Evolutionary conservation across 53 echinoderm and acorn worm species (phyloP).

Genomic region (Astropecten irregularis): DNA sequence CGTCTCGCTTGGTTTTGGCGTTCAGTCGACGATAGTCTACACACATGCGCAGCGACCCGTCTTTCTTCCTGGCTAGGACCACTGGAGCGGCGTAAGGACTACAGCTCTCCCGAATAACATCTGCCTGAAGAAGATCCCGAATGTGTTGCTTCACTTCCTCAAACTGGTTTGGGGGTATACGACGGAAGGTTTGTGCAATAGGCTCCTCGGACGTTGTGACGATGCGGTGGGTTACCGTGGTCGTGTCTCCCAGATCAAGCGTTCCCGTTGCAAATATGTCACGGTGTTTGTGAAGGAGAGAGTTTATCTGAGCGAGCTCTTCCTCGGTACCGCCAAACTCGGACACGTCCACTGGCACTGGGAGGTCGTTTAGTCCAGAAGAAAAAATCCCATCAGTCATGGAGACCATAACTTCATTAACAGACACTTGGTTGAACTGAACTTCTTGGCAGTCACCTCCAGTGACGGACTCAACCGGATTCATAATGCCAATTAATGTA

Average conservation of each 20-base stretch:
- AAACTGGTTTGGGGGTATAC: neutral
- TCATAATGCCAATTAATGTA: slow-evolving; percentile 5
- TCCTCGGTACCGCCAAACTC: neutral
- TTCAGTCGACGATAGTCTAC: slow-evolving; percentile 15
- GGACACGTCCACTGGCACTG: neutral
- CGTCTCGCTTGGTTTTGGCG: neutral
- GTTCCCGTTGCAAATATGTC: neutral
- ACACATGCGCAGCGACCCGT: neutral
- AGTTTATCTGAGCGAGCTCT: neutral
- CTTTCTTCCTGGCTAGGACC: neutral
- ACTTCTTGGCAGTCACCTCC: neutral
- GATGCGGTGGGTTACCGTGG: neutral
- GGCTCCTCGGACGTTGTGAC: neutral
- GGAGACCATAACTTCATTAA: neutral
- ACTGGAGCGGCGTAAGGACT: neutral
- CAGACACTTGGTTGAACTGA: neutral
- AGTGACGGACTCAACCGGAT: neutral
- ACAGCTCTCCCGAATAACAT: neutral
- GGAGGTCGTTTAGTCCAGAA: too few species aligned
- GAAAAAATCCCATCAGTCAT: neutral
- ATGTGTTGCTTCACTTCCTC: slow-evolving; percentile 43
- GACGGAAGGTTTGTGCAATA: neutral
- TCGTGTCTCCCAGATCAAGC: neutral
- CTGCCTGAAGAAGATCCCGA: neutral
- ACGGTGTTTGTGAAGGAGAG: slow-evolving; percentile 6